These are phyloP conservation scores for Ataeniobius toweri DNA, from an alignment of 2,797 vertebrate genomes.

Conservation along the genomic window DNA sequence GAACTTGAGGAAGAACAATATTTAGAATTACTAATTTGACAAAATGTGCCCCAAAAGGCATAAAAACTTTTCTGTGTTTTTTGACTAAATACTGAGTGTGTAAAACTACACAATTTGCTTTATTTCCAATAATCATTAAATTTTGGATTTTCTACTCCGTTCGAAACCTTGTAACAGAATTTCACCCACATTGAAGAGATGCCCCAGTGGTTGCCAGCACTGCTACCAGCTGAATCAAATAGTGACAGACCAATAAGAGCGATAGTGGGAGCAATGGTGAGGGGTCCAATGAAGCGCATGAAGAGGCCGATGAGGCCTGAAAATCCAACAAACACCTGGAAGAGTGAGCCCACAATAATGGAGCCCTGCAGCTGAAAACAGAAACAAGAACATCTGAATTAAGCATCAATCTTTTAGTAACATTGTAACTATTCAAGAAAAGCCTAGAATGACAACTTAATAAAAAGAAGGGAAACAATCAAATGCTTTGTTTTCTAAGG, in stretches of 20 bases:
- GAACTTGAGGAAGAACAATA: neutral
- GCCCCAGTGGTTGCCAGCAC: conserved; percentile 95
- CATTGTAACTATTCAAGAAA: neutral
- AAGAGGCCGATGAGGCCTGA: conserved; percentile 94
- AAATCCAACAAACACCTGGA: conserved; percentile 93
- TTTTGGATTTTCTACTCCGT: too few relatives aligned
- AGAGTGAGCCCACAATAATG: conserved; percentile 92
- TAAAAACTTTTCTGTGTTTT: neutral
- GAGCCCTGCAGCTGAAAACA: conserved; percentile 89
- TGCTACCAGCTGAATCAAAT: conserved; percentile 86
- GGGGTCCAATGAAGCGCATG: conserved; percentile 93
- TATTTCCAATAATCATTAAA: too few relatives aligned
- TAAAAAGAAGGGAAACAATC: neutral
- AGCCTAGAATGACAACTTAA: neutral
- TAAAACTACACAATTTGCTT: neutral
- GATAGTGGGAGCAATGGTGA: conserved; percentile 96
- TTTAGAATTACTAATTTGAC: conserved; percentile 2
- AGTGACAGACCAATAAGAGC: conserved; percentile 91
- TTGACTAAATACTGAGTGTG: neutral
- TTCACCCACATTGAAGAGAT: conserved; percentile 87
- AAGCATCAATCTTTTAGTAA: neutral
- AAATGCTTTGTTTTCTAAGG: too few relatives aligned
- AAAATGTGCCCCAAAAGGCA: neutral
- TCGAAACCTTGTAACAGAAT: neutral
- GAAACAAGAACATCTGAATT: neutral